These are phyloP conservation scores for Diceros bicornis DNA, from an alignment of 2,797 vertebrate species.

Conservation along the genomic window DNA sequence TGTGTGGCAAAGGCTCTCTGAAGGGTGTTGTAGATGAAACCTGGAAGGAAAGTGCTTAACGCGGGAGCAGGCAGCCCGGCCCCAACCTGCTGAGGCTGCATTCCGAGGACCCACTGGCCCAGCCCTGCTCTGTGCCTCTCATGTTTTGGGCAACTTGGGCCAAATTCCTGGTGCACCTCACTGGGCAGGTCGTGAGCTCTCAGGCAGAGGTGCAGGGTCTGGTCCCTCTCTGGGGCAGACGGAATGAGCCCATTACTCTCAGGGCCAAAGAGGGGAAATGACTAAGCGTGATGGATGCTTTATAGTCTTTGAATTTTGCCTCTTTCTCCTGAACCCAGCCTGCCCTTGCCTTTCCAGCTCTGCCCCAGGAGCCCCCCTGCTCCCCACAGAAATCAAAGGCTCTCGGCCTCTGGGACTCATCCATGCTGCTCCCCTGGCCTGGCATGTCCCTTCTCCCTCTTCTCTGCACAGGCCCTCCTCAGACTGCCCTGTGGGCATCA, in stretches of 20 bases:
- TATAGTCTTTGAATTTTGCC: too few relatives aligned
- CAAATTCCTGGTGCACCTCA: neutral
- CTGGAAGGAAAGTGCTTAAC: neutral
- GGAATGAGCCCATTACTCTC: neutral
- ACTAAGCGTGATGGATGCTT: neutral
- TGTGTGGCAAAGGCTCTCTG: neutral
- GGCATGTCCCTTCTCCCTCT: neutral
- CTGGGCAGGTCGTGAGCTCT: neutral
- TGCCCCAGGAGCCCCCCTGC: neutral
- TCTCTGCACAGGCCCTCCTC: neutral
- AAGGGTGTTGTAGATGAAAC: neutral
- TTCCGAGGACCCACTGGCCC: neutral
- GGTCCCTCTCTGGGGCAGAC: neutral
- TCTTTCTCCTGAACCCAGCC: neutral
- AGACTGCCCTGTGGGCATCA: neutral
- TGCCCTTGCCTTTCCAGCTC: neutral
- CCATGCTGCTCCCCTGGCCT: neutral
- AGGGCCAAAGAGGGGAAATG: neutral
- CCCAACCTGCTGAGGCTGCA: neutral
- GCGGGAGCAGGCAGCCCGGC: neutral
- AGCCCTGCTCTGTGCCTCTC: neutral
- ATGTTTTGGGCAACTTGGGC: neutral
- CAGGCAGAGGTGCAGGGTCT: rapidly evolving
- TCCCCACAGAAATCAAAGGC: neutral
- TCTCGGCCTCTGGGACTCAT: neutral